phyloP scores from a whole-genome alignment of 2,888 invertebrate species.

The Protonemura montana region DNA sequence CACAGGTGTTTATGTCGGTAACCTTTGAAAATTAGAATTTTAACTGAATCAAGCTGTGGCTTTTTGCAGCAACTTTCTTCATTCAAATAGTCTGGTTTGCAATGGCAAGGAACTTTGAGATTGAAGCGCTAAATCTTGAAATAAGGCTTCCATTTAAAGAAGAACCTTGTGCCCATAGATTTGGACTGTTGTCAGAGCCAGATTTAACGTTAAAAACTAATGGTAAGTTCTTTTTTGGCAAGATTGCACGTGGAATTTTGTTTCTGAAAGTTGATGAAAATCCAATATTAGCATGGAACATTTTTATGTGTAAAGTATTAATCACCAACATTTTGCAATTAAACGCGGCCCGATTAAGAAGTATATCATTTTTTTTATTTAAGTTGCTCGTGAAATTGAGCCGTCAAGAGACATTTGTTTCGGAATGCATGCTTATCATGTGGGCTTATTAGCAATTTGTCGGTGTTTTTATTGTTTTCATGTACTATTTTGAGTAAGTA shows the following conservation, averaged over 20 bases:
- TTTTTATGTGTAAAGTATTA: too few species aligned
- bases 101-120: background rate
- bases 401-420: too few species aligned
- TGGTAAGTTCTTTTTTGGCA: background rate
- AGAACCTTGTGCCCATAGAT: background rate
- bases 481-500: too few species aligned
- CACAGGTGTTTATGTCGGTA: background rate
- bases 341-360: too few species aligned
- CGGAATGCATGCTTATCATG: too few species aligned
- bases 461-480: too few species aligned
- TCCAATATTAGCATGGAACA: too few species aligned
- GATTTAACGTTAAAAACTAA: background rate
- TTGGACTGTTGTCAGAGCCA: background rate
- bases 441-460: too few species aligned
- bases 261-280: too few species aligned
- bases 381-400: too few species aligned
- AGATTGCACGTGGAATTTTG: background rate
- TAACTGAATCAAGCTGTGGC: background rate
- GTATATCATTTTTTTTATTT: too few species aligned
- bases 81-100: background rate
- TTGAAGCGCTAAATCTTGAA: background rate
- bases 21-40: background rate
- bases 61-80: background rate
- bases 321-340: too few species aligned
- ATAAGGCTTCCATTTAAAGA: background rate